These are phyloP conservation scores for Fragum sueziense DNA, from an alignment of 2,888 invertebrate genomes.

Conservation along the genomic window DNA sequence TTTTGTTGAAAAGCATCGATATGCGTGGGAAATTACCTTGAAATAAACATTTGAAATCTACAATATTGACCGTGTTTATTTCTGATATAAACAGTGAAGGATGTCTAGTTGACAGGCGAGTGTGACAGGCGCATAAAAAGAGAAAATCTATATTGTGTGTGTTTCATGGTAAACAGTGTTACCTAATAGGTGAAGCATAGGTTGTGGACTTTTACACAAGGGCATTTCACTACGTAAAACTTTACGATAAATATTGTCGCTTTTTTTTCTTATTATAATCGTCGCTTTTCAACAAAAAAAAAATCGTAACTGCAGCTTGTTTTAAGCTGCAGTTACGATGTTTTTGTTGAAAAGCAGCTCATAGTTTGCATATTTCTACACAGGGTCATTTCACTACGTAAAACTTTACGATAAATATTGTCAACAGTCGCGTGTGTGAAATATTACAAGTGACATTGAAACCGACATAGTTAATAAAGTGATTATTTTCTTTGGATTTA, in stretches of 20 bases:
- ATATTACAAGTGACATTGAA: too few relatives aligned
- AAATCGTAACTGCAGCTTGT: too few relatives aligned
- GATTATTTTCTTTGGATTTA: too few relatives aligned
- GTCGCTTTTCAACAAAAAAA: too few relatives aligned
- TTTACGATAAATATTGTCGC: not conserved
- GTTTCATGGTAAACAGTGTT: not conserved
- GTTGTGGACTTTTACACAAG: constrained; percentile 3
- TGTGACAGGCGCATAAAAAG: constrained; percentile 12
- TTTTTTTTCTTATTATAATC: too few relatives aligned
- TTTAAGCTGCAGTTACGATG: too few relatives aligned
- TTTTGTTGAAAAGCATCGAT: too few relatives aligned
- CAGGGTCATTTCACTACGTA: constrained; percentile 2
- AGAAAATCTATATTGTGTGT: constrained; percentile 25
- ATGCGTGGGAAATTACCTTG: not conserved
- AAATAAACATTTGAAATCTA: not conserved
- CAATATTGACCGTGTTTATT: not conserved
- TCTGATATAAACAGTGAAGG: not conserved
- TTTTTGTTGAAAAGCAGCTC: not conserved
- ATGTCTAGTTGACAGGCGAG: constrained; percentile 6
- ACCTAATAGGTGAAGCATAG: constrained; percentile 8
- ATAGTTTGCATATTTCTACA: constrained; percentile 7
- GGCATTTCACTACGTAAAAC: not conserved
- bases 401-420: not conserved
- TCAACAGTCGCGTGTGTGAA: too few relatives aligned
- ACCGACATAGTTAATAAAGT: too few relatives aligned